phyloP scores from a whole-genome alignment of 1,140 invertebrate genomes.

The Psilanteris sp. region DNA sequence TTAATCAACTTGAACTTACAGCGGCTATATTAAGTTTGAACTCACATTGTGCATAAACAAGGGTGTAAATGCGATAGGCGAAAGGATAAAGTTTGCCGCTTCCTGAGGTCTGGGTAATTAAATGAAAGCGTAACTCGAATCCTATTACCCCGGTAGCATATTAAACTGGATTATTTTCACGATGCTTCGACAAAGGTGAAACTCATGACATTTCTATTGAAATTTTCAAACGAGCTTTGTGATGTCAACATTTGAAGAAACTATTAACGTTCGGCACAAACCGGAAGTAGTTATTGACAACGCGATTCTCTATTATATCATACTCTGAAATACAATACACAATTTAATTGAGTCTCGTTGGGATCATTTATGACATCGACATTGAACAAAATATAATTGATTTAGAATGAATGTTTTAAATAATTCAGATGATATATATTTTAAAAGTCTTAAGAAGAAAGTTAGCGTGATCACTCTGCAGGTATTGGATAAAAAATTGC shows the following conservation, averaged over 20 bases:
- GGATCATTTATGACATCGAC: no score
- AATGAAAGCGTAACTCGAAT: slow-evolving; percentile 55
- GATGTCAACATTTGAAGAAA: background rate
- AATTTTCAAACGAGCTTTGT: background rate
- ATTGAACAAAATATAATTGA: no score
- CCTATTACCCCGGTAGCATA: slow-evolving; percentile 35
- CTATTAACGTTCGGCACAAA: no score
- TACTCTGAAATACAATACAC: no score
- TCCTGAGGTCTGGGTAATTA: slow-evolving; percentile 50
- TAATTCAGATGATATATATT: no score
- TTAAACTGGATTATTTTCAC: slow-evolving; percentile 55
- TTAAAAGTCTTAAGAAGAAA: no score
- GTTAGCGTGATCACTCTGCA: no score
- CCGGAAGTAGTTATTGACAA: no score
- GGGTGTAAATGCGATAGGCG: slow-evolving; percentile 32
- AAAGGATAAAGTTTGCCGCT: slow-evolving; percentile 47
- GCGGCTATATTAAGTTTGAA: slow-evolving; percentile 35
- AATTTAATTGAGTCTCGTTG: no score
- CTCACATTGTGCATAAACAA: slow-evolving; percentile 40
- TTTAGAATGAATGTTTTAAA: no score
- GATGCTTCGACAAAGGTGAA: slow-evolving; percentile 15
- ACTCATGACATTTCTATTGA: slow-evolving; percentile 9
- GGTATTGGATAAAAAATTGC: no score
- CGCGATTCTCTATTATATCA: no score
- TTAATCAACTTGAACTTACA: slow-evolving; percentile 4